Evolutionary conservation across 2,113 vertebrate genomes (phyloP).

Genomic region (Engraulis encrasicolus): DNA sequence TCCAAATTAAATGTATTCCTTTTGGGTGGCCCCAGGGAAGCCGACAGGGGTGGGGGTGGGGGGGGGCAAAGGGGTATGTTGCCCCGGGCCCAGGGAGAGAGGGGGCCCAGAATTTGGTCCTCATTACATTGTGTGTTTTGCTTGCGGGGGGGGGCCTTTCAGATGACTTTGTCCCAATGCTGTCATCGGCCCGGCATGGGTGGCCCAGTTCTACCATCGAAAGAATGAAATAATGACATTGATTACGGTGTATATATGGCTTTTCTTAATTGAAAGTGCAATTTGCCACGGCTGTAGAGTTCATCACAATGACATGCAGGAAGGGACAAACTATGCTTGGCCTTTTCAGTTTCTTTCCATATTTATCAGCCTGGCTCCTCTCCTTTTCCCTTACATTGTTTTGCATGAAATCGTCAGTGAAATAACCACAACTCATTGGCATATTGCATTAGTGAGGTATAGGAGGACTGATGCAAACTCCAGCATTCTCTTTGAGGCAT

Average conservation of each 20-base stretch:
- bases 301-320: neutral
- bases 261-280: neutral
- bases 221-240: neutral
- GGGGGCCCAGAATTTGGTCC: no score
- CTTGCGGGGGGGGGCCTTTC: no score
- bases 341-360: neutral
- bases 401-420: conserved; percentile 3
- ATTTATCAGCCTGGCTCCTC: neutral
- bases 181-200: neutral
- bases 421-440: neutral
- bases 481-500: conserved; percentile 41
- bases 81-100: no score
- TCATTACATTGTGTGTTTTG: no score
- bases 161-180: no score
- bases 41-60: no score
- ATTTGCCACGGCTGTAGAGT: neutral
- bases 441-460: conserved; percentile 33
- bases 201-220: neutral
- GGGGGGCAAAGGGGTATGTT: no score
- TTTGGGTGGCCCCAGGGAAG: no score
- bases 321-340: neutral
- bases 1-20: no score
- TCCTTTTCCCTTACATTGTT: neutral
- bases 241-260: neutral
- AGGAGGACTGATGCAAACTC: conserved; percentile 30